A percentile compares a stretch with the other conserved stretches of the same genome.
phyloP scores from a whole-genome alignment of 1,140 invertebrate species.

The Sitophilus oryzae region DNA sequence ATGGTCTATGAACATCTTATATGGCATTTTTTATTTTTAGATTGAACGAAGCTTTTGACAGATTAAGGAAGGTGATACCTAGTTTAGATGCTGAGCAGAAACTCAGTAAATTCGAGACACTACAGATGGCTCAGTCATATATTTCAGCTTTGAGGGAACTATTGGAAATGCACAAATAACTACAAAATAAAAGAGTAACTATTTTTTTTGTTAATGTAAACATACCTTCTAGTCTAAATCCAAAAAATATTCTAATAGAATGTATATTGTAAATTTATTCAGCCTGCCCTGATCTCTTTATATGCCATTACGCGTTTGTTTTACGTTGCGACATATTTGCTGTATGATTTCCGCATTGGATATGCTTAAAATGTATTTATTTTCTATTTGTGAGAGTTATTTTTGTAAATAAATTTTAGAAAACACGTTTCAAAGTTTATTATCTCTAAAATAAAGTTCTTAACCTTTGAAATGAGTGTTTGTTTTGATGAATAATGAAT shows the following conservation, averaged over 20 bases:
- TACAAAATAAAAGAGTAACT: background rate
- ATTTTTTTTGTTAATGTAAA: background rate
- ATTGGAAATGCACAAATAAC: slow-evolving; percentile 32
- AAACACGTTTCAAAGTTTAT: no score
- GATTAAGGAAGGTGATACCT: slow-evolving; percentile 72
- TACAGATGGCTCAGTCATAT: slow-evolving; percentile 85
- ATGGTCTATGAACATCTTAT: no score
- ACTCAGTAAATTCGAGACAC: slow-evolving; percentile 79
- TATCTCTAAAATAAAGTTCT: no score
- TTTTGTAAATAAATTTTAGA: no score
- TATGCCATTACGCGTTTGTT: no score
- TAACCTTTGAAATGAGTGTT: no score
- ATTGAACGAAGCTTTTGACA: slow-evolving; percentile 75
- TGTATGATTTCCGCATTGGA: background rate
- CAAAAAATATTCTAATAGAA: background rate
- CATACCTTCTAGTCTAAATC: background rate
- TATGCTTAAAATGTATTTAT: background rate
- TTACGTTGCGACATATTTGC: no score
- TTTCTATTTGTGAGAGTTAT: background rate
- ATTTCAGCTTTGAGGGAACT: slow-evolving; percentile 67
- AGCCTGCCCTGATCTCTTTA: background rate
- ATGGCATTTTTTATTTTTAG: no score
- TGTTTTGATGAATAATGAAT: no score
- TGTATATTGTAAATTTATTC: background rate
- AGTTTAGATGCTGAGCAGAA: slow-evolving; percentile 69